Evolutionary conservation across 1,140 invertebrate species (phyloP), one percentile per base, ranked within the genome.

Genomic region (Cotesia vestalis): DNA sequence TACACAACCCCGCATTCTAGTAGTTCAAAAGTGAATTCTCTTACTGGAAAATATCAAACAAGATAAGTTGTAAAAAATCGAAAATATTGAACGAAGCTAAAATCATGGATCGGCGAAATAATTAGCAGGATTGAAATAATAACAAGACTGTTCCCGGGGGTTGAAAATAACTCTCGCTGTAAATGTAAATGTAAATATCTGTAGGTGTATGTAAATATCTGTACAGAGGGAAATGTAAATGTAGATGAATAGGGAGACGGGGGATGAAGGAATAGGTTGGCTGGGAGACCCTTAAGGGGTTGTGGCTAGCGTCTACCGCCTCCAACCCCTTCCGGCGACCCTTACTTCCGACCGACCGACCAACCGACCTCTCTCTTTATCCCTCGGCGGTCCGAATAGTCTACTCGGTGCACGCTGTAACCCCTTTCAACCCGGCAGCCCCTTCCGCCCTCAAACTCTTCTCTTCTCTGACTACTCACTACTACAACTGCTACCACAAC

Each of bases 271-370:
- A 84, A 81, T 83, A 86, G 84, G 84, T 84, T 87, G 82, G 82
- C 83, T 80, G 85, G 85, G 84, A 46, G 40, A 86, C 85, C 85
- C 85, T 87, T 87, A 85, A 85, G 85, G 85, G 85, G 85, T 86
- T 87, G 85, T 85, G 85, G 85, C 85, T 87, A 87, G 81, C 83
- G 81, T 76, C 79, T 79, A 79, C 79, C 77, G 76, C 77, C 75
- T 73, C 72, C 75, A 74, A 70, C 76, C 74, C 77, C 76, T 75
- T 72, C 78, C 78, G n/a, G 11, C 63, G 14, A 66, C 35, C 35
- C 40, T 55, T 53, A 35, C 46, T 46, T 38, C 63, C 40, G 27
- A 73, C 69, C 75, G 71, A 73, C 74, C 73, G 73, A 69, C 71
- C 76, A 70, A 63, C 70, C 72, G 72, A 34, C 4, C 51, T 72